Evolutionary conservation across 1,140 invertebrate genomes (phyloP), one percentile per base, ranked within the genome.

Genomic region (Drosophila sechellia): DNA sequence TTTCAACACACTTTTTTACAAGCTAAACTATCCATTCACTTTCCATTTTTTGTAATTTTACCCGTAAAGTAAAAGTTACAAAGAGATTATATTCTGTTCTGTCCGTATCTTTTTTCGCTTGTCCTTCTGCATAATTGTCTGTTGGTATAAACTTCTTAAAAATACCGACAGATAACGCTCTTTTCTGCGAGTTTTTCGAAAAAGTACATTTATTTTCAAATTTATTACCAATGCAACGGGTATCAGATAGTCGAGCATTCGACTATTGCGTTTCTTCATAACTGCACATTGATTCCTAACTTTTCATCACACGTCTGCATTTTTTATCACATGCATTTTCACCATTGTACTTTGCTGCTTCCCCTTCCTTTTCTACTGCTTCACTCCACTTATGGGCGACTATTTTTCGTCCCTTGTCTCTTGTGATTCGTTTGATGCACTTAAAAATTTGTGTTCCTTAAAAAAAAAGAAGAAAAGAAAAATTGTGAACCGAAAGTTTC

Each of bases 371-470:
- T 40, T 52, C 66, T 72, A 48, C 27, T 43, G 25, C 17, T 22
- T 20, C 20, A 12, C 40, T 66, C 3, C 8, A 20, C n/a, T 35
- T 15, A 5, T 20, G 54, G 37, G 17, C 42, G 37, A 25, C 20
- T 49, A 13, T 13, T 13, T 35, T 37, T 31, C 35, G 43, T 46
- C 43, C 12, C 17, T 48, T 13, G 56, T 63, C 58, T 63, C 43
- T 63, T 61, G 56, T 65, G 56, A 64, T 60, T 72, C 37, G 35
- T 60, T 50, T 12, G 17, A 59, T 34, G 22, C 17, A 50, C 61
- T 43, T 39, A 13, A 13, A 39, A 39, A 13, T 52, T 59, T 31
- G 31, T 31, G 31, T 31, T 31, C 31, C 8, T 22, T 45, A 22
- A 58, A 39, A 35, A 34, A 37, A 11, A 37, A 27, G 6, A 20